Evolutionary conservation across 2,888 invertebrate genomes (phyloP).

Genomic region (Trissolcus japonicus): DNA sequence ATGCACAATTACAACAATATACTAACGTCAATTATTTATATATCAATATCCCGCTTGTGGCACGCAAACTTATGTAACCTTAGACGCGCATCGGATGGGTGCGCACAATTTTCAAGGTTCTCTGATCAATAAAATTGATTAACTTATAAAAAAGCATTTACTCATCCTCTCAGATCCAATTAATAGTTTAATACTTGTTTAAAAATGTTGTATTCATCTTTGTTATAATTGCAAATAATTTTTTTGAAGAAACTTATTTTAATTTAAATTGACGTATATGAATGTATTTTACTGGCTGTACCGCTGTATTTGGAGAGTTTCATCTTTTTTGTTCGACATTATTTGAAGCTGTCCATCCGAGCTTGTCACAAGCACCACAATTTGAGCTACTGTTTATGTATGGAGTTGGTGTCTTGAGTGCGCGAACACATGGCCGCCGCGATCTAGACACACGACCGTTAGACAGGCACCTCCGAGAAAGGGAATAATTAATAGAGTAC

Average conservation of each 20-base stretch:
- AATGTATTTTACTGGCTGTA: background rate
- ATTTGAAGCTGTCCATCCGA: slow-evolving; percentile 32
- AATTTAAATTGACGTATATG: background rate
- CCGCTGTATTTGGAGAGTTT: background rate
- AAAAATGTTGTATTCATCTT: too few relatives aligned
- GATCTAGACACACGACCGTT: slow-evolving; percentile 54
- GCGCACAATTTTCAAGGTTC: slow-evolving; percentile 43
- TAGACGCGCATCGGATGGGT: slow-evolving; percentile 35
- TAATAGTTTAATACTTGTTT: too few relatives aligned
- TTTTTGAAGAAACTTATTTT: background rate
- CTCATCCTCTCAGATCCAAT: background rate
- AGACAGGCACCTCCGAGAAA: slow-evolving; percentile 55
- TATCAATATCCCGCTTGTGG: slow-evolving; percentile 26
- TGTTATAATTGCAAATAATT: too few relatives aligned
- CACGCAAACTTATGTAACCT: slow-evolving; percentile 32
- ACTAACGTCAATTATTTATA: slow-evolving; percentile 32
- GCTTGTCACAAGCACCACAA: slow-evolving; percentile 38
- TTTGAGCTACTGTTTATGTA: slow-evolving; percentile 44
- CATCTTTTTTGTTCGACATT: slow-evolving; percentile 17
- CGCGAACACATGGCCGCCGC: slow-evolving; percentile 52
- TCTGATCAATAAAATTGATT: slow-evolving; percentile 25
- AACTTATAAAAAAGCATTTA: slow-evolving; percentile 11
- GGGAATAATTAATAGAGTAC: slow-evolving; percentile 60
- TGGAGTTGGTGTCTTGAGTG: slow-evolving; percentile 46
- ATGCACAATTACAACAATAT: slow-evolving; percentile 56